Percentiles rank a stretch among this genome's conserved stretches.
These are phyloP conservation scores for Daboia siamensis DNA, from an alignment of 2,113 vertebrate genomes.

Conservation along the genomic window DNA sequence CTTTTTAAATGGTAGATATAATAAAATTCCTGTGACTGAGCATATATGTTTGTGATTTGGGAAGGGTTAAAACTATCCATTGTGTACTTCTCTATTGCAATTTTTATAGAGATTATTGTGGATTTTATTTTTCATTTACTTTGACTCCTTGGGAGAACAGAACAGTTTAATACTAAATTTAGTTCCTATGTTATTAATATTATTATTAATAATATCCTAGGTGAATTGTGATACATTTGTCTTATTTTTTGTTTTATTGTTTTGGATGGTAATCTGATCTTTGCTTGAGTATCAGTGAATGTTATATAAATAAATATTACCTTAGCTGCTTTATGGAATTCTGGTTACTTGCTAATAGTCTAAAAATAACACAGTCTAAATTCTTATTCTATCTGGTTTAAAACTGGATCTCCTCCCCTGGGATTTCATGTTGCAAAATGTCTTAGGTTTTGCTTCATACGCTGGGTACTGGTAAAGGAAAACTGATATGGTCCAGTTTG, in stretches of 20 bases:
- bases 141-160: neutral
- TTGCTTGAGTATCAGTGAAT: neutral
- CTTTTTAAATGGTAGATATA: neutral
- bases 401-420: too few species aligned
- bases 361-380: neutral
- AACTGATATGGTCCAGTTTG: neutral
- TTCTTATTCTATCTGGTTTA: neutral
- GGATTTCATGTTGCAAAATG: too few species aligned
- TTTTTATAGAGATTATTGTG: neutral
- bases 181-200: neutral
- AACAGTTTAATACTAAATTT: neutral
- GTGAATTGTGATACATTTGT: neutral
- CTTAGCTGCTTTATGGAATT: neutral
- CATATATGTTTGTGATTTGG: neutral
- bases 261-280: neutral
- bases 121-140: neutral
- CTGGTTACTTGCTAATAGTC: neutral
- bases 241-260: neutral
- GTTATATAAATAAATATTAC: neutral
- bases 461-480: neutral
- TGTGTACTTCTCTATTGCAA: neutral
- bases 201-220: neutral
- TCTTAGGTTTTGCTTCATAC: neutral
- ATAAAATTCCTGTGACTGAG: neutral
- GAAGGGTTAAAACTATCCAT: neutral